Percentiles rank a stretch among this genome's conserved stretches.
Evolutionary conservation across 2,797 vertebrate genomes (phyloP).

Genomic region (Phrynocephalus guinanensis): DNA sequence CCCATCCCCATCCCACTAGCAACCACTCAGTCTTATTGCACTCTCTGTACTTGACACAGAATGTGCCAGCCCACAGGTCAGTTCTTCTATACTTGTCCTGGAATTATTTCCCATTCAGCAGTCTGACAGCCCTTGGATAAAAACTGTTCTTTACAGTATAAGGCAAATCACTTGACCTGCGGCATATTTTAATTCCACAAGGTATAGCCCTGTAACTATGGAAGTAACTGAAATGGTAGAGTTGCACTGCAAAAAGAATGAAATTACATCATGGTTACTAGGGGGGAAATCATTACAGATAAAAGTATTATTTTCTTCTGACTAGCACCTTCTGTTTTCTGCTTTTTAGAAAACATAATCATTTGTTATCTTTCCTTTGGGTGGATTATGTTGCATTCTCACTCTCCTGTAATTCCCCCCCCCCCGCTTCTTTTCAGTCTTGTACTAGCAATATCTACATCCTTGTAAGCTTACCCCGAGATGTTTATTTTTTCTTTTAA

Average conservation of each 20-base stretch:
- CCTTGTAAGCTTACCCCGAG: constrained; percentile 49
- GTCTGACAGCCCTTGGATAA: too few species aligned
- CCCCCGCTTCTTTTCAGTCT: constrained; percentile 33
- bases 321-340: neutral
- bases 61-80: too few species aligned
- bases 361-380: neutral
- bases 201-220: neutral
- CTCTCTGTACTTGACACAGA: too few species aligned
- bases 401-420: constrained; percentile 45
- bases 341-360: neutral
- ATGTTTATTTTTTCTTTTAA: constrained; percentile 56
- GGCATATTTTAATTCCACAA: too few species aligned
- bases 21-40: too few species aligned
- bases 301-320: neutral
- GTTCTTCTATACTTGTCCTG: too few species aligned
- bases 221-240: neutral
- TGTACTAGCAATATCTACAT: constrained; percentile 43
- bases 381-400: constrained; percentile 29
- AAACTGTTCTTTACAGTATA: too few species aligned
- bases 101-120: too few species aligned
- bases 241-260: neutral
- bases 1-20: too few species aligned
- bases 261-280: neutral
- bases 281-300: neutral
- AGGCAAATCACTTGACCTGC: too few species aligned